Evolutionary conservation across 1,140 invertebrate genomes (phyloP), one percentile per base, ranked within the genome.

Genomic region (Epicauta chinensis): DNA sequence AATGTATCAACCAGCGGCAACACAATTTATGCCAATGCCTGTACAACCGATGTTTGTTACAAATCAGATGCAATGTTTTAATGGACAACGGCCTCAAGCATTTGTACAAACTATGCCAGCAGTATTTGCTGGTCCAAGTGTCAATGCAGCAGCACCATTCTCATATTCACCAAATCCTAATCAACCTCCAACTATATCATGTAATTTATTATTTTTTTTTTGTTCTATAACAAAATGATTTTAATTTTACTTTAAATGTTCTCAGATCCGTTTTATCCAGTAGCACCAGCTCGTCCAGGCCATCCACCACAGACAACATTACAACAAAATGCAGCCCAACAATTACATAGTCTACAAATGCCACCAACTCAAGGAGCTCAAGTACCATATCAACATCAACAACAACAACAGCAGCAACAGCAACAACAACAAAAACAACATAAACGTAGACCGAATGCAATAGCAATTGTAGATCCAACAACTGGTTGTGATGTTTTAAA

Each of bases 391-490:
- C 56, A 17, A 35, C 43, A n/a, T 52, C 55, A 42, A 38, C 58
- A 45, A 14, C 38, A 38, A 46, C 31, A 40, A 13, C 32, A 41
- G 11, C 15, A 12, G 3, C 50, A 43, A 29, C 58, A 23, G 37
- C 48, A n/a, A 35, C 47, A 35, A 14, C 58, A 47, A 39, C 49
- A 39, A 40, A 40, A 36, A 13, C 48, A 15, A 35, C 61, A 53
- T 44, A 51, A 44, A 36, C 46, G 59, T 37, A 60, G 60, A 59
- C 51, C 61, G 9, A 53, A 61, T 42, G 68, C 68, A 11, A 53
- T 70, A 17, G 48, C 55, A 15, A 64, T 70, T 42, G 68, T 70
- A 16, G 63, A 71, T 60, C 69, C 69, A 12, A 45, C 31, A 12
- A 67, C 69, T 29, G 67, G 66, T 56, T 59, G 53, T 13, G 59